Evolutionary conservation across 2,797 vertebrate genomes (phyloP).

Genomic region (Enteromius fasciolatus): DNA sequence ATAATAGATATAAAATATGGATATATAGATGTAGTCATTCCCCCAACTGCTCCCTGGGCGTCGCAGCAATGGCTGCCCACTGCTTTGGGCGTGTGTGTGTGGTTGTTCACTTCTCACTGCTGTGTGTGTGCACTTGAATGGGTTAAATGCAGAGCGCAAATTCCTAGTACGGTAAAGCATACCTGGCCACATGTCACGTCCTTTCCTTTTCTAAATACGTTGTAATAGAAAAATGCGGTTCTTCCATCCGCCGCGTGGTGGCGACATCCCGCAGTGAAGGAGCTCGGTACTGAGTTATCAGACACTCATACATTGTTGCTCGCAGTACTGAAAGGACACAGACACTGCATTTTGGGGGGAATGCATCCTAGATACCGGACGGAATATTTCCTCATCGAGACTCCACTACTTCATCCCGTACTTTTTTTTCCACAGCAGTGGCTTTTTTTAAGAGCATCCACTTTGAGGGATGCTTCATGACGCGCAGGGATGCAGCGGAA

Average conservation of each 20-base stretch:
- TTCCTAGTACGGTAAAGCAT: too few relatives aligned
- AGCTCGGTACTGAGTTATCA: slow-evolving; percentile 23
- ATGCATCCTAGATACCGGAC: slow-evolving; percentile 12
- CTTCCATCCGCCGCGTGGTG: slow-evolving; percentile 69
- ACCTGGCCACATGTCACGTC: too few relatives aligned
- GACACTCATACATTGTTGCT: slow-evolving; percentile 49
- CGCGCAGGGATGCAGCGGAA: slow-evolving; percentile 25
- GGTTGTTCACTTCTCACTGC: too few relatives aligned
- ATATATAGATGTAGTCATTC: too few relatives aligned
- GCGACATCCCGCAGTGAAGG: slow-evolving; percentile 73
- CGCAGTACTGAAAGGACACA: slow-evolving; percentile 48
- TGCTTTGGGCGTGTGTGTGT: too few relatives aligned
- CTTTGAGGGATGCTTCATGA: slow-evolving; percentile 5
- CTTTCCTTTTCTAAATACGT: neutral
- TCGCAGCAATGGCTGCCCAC: too few relatives aligned
- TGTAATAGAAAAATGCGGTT: slow-evolving; percentile 40
- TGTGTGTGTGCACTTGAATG: too few relatives aligned
- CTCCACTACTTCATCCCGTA: neutral
- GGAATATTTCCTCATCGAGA: slow-evolving; percentile 28
- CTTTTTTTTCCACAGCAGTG: slow-evolving; percentile 2
- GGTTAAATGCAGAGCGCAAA: too few relatives aligned
- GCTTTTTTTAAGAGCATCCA: slow-evolving; percentile 1
- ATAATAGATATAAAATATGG: too few relatives aligned
- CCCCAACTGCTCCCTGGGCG: too few relatives aligned
- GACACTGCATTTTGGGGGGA: slow-evolving; percentile 16